Percentiles rank a stretch among this genome's conserved stretches.
Conservation (phyloP, 2,888 invertebrate species). For the Macrophya annulata region DNA sequence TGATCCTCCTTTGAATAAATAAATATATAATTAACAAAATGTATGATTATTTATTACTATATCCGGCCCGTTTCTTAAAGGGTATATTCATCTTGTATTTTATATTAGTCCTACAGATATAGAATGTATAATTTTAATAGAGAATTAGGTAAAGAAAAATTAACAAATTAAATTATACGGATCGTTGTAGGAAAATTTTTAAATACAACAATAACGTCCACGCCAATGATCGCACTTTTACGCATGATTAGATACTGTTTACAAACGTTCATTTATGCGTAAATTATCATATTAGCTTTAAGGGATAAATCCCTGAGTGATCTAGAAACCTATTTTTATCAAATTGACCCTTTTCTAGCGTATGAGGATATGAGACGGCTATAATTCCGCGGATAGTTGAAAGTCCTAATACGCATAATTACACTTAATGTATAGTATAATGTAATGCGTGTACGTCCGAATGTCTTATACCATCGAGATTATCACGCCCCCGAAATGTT, state of each 20-base stretch:
- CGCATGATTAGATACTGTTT: constrained; percentile 38
- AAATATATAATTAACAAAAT: neutral
- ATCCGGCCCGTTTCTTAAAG: neutral
- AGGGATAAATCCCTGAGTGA: constrained; percentile 22
- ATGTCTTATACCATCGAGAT: neutral
- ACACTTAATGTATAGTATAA: neutral
- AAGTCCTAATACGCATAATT: neutral
- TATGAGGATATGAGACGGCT: neutral
- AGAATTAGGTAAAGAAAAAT: neutral
- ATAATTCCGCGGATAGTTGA: neutral
- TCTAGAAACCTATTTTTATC: constrained; percentile 18
- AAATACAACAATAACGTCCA: neutral
- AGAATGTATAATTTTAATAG: neutral
- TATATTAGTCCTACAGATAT: neutral
- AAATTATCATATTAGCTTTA: constrained; percentile 24
- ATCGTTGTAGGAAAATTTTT: neutral
- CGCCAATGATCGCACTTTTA: neutral
- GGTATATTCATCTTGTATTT: neutral
- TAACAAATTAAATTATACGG: neutral
- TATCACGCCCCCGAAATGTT: neutral
- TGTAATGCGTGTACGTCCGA: neutral
- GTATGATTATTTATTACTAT: neutral
- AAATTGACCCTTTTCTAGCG: neutral
- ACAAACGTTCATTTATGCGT: constrained; percentile 40
- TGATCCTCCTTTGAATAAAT: constrained; percentile 13